Conservation (phyloP, 2,888 invertebrate species). For the Mythimna vitellina region DNA sequence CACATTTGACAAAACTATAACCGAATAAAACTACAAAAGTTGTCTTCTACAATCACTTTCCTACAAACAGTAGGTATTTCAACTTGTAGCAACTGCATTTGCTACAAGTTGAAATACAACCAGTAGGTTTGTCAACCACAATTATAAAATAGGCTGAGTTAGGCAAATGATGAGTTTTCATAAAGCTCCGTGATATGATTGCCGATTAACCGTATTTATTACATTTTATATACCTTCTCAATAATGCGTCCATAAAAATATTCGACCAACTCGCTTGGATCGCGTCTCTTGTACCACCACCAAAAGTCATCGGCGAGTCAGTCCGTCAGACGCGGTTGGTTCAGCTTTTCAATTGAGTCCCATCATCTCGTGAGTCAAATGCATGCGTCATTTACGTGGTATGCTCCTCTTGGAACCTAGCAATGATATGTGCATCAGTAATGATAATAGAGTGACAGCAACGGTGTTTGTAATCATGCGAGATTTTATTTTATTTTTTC, state of each 20-base stretch:
- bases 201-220: no score
- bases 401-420: constrained; percentile 40
- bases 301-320: constrained; percentile 73
- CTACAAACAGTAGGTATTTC: background rate
- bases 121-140: no score
- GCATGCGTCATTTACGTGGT: constrained; percentile 64
- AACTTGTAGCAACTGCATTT: background rate
- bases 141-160: no score
- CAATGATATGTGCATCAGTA: background rate
- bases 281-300: constrained; percentile 56
- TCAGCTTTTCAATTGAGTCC: constrained; percentile 85
- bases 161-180: no score
- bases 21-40: no score
- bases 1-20: background rate
- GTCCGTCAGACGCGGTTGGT: constrained; percentile 65
- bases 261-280: constrained; percentile 40
- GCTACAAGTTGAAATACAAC: background rate
- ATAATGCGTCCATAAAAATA: background rate
- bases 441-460: background rate
- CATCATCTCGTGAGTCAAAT: constrained; percentile 78
- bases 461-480: background rate
- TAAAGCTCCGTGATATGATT: no score
- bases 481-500: no score
- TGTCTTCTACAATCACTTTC: no score
- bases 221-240: background rate